Evolutionary conservation across 2,797 vertebrate genomes (phyloP).

Genomic region (Erpetoichthys calabaricus): DNA sequence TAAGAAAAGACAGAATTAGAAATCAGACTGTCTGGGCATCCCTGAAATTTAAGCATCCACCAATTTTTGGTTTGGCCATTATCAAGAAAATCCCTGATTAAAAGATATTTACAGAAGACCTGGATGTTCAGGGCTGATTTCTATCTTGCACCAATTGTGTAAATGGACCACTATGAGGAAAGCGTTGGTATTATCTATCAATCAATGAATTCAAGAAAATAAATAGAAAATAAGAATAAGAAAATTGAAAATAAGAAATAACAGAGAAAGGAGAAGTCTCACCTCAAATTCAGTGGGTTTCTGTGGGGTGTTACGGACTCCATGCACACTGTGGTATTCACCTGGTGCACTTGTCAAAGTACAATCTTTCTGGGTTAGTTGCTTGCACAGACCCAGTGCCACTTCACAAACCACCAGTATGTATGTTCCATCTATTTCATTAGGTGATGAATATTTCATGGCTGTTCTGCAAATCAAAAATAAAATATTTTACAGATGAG

Average conservation of each 20-base stretch:
- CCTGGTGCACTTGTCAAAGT: conserved; percentile 46
- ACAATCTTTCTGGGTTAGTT: conserved; percentile 34
- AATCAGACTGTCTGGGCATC: no score
- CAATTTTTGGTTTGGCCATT: no score
- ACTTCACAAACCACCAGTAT: conserved; percentile 65
- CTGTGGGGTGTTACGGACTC: conserved; percentile 26
- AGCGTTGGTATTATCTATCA: no score
- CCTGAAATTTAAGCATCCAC: no score
- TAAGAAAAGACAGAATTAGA: no score
- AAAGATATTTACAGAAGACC: no score
- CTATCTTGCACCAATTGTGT: no score
- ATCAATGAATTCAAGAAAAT: no score
- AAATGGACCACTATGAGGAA: no score
- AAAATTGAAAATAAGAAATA: neutral
- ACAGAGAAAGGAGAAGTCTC: conserved; percentile 2
- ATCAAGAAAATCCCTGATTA: no score
- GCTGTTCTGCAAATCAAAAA: conserved; percentile 37
- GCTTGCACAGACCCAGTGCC: conserved; percentile 50
- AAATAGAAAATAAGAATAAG: no score
- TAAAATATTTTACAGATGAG: neutral
- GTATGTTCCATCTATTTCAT: conserved; percentile 44
- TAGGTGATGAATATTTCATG: conserved; percentile 56
- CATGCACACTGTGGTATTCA: conserved; percentile 60
- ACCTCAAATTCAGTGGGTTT: conserved; percentile 60
- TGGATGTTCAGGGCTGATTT: no score